Percentiles rank a stretch among this genome's conserved stretches.
phyloP scores from a whole-genome alignment of 92 coral and sea anemone genomes.

The Epizoanthus illoricatus region DNA sequence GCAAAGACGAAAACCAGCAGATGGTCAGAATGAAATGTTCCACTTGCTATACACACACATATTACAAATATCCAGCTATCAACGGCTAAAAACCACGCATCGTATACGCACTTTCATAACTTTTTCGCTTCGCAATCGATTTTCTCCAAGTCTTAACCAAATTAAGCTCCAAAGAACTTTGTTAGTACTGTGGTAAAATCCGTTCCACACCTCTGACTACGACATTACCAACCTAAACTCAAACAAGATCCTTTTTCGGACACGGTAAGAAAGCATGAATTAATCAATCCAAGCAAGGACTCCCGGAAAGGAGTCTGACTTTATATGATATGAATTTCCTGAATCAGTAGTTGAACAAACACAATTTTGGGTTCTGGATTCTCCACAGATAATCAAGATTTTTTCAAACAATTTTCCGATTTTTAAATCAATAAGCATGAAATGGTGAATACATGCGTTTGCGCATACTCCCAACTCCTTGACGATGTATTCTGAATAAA shows the following conservation, averaged over 20 bases:
- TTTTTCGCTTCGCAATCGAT: not conserved
- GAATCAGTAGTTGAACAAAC: not conserved
- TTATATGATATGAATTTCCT: not conserved
- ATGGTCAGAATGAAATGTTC: not conserved
- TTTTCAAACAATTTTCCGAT: not conserved
- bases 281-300: not conserved
- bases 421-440: no score
- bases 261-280: not conserved
- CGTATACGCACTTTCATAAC: not conserved
- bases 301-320: no score
- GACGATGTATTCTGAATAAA: not conserved
- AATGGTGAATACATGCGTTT: no score
- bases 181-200: no score
- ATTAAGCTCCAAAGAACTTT: not conserved
- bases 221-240: no score
- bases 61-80: no score
- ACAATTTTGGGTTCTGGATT: not conserved
- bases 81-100: not conserved
- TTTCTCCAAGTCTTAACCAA: not conserved
- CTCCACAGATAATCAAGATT: not conserved
- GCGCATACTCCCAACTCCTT: no score
- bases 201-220: no score
- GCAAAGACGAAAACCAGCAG: slow-evolving; percentile 6
- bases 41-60: no score
- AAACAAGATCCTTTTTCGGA: no score